phyloP scores from a whole-genome alignment of 2,797 vertebrate species.

The Onychomys torridus region DNA sequence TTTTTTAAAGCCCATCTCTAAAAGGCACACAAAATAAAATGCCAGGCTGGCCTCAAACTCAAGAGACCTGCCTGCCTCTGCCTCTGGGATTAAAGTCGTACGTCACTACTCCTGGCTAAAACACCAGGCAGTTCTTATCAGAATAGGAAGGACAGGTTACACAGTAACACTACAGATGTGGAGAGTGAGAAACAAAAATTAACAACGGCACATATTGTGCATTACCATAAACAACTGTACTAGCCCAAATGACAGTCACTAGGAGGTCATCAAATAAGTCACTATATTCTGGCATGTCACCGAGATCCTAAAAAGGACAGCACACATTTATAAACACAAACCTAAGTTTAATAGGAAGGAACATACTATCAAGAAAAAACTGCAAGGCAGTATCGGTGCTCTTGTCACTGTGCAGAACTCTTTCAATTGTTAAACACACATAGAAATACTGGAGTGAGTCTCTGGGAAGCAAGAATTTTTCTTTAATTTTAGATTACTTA shows the following conservation, averaged over 20 bases:
- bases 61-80: background rate
- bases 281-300: background rate
- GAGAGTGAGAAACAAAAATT: background rate
- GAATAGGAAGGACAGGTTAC: background rate
- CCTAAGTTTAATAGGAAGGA: background rate
- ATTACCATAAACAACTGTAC: background rate
- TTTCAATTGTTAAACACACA: background rate
- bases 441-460: background rate
- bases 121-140: background rate
- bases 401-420: background rate
- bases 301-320: constrained; percentile 23
- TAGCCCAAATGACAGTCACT: constrained; percentile 2
- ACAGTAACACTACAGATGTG: background rate
- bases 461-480: constrained; percentile 15
- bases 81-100: background rate
- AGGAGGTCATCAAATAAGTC: constrained; percentile 23
- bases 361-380: background rate
- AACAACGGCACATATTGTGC: background rate
- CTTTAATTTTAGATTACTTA: background rate
- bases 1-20: background rate
- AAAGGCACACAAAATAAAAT: background rate
- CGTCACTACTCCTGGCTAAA: background rate
- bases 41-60: background rate
- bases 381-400: background rate
- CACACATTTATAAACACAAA: constrained; percentile 3